A percentile compares a stretch with the other conserved stretches of the same genome.
phyloP scores from a whole-genome alignment of 2,797 vertebrate genomes.

The Crenuchus spilurus region DNA sequence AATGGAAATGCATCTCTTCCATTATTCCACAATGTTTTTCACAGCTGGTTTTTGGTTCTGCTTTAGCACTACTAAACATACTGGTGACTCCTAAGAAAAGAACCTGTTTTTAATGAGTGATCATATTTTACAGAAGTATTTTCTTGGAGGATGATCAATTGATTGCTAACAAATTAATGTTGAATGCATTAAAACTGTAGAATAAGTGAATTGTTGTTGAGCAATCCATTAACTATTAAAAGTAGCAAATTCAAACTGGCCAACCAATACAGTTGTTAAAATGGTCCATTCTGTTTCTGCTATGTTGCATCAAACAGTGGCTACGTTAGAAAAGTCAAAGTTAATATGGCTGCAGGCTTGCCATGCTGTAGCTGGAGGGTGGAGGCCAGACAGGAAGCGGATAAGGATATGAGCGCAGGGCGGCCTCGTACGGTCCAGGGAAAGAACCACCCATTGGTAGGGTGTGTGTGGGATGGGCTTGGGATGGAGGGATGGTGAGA shows the following conservation, averaged over 20 bases:
- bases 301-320: too few species aligned
- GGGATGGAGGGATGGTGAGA: slow-evolving; percentile 74
- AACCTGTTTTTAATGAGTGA: too few species aligned
- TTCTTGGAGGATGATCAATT: too few species aligned
- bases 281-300: too few species aligned
- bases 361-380: slow-evolving; percentile 68
- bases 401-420: slow-evolving; percentile 74
- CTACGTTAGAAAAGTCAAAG: slow-evolving; percentile 54
- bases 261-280: too few species aligned
- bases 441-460: slow-evolving; percentile 67
- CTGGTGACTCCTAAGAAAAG: too few species aligned
- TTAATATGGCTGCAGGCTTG: slow-evolving; percentile 73
- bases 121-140: too few species aligned
- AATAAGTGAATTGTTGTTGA: too few species aligned
- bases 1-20: neutral
- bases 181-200: too few species aligned
- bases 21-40: neutral
- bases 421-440: slow-evolving; percentile 68
- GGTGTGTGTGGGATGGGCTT: slow-evolving; percentile 68
- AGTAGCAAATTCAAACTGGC: too few species aligned
- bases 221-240: too few species aligned
- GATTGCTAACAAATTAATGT: too few species aligned
- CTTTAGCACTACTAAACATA: neutral
- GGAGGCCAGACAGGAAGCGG: slow-evolving; percentile 73
- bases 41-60: neutral